These are phyloP conservation scores for Acanthoscelides obtectus DNA, from an alignment of 2,888 invertebrate genomes.

Conservation along the genomic window DNA sequence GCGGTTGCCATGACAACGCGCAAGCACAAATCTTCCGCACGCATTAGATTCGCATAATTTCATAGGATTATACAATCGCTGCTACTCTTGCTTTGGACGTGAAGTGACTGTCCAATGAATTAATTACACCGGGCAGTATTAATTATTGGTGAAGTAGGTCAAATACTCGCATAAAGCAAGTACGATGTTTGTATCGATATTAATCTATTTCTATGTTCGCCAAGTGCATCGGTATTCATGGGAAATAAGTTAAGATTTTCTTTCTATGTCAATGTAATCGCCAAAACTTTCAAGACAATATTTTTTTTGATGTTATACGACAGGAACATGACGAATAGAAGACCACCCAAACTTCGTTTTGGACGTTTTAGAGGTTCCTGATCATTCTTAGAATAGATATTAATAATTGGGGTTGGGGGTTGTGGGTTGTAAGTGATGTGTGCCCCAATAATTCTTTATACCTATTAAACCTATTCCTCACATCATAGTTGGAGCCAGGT, in stretches of 20 bases:
- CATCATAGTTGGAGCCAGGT: no score
- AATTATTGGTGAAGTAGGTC: background rate
- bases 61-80: background rate
- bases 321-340: no score
- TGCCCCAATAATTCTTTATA: no score
- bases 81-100: background rate
- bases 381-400: no score
- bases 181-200: background rate
- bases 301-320: no score
- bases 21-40: background rate
- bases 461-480: no score
- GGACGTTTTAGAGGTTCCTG: no score
- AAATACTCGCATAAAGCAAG: background rate
- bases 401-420: no score
- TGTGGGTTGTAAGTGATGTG: no score
- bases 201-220: background rate
- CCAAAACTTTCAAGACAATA: no score
- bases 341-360: no score
- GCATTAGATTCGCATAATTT: background rate
- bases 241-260: no score
- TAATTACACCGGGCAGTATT: background rate
- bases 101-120: background rate
- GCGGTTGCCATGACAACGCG: background rate
- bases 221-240: background rate
- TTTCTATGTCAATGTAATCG: background rate